Percentiles rank a stretch among this genome's conserved stretches.
These are phyloP conservation scores for Heteromurus nitidus DNA, from an alignment of 2,888 invertebrate genomes.

Conservation along the genomic window DNA sequence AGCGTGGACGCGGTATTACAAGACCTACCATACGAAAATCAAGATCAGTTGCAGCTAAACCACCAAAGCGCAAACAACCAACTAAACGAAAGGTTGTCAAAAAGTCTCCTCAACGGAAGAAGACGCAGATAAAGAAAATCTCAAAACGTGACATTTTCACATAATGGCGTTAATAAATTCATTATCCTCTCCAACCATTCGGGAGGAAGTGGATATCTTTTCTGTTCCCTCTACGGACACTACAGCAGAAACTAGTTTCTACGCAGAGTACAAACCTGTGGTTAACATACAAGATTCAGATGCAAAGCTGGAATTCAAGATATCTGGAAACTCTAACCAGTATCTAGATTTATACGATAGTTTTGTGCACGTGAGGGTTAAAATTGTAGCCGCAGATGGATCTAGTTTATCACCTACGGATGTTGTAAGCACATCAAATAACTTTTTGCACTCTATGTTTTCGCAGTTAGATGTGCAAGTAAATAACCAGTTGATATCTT, in stretches of 20 bases:
- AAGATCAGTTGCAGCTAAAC: not conserved
- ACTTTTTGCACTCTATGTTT: conserved; percentile 57
- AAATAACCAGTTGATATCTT: not conserved
- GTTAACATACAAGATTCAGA: conserved; percentile 57
- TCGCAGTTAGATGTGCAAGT: conserved; percentile 18
- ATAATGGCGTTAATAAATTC: conserved; percentile 59
- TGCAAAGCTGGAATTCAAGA: conserved; percentile 65
- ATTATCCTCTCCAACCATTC: conserved; percentile 31
- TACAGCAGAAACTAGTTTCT: conserved; percentile 57
- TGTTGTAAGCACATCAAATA: conserved; percentile 42
- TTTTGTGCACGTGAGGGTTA: conserved; percentile 37
- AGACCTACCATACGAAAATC: not conserved
- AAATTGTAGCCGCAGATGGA: conserved; percentile 41
- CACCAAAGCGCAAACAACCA: not conserved
- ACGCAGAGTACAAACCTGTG: conserved; percentile 65
- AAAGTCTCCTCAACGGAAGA: not conserved
- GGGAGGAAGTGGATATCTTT: conserved; percentile 62
- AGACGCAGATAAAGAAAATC: not conserved
- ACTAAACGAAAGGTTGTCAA: not conserved
- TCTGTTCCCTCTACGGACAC: conserved; percentile 61
- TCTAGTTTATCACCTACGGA: not conserved
- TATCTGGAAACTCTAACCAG: conserved; percentile 42
- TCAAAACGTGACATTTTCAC: conserved; percentile 53
- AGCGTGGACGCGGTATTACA: not conserved
- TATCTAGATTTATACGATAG: conserved; percentile 62